These are phyloP conservation scores for Fulica atra DNA, from an alignment of 2,113 vertebrate species.

Conservation along the genomic window DNA sequence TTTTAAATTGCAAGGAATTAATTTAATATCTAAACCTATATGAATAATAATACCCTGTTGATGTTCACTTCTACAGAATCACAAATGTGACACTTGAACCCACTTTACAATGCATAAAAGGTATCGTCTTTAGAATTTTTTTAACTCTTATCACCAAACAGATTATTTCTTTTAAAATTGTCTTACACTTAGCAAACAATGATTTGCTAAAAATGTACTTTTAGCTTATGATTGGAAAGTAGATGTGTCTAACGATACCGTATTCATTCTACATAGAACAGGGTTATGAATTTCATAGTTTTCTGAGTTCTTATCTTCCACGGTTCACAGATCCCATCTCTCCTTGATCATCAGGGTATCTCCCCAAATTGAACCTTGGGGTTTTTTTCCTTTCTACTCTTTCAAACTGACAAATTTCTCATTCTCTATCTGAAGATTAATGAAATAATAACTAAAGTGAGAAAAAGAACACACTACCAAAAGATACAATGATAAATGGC, in stretches of 20 bases:
- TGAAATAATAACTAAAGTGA: slow-evolving; percentile 60
- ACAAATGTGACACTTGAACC: neutral
- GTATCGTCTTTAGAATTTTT: neutral
- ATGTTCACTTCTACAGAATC: neutral
- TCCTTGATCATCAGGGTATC: slow-evolving; percentile 62
- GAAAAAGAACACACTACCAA: slow-evolving; percentile 51
- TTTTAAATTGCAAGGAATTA: neutral
- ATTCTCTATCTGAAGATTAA: slow-evolving; percentile 66
- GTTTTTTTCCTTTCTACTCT: neutral
- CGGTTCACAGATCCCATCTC: slow-evolving; percentile 70
- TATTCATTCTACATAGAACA: slow-evolving; percentile 19
- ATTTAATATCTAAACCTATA: neutral
- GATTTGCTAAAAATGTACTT: slow-evolving; percentile 3
- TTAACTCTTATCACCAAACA: neutral
- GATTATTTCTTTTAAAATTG: neutral
- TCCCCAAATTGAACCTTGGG: slow-evolving; percentile 46
- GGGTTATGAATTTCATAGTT: slow-evolving; percentile 49
- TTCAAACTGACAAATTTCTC: slow-evolving; percentile 38
- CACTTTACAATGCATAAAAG: neutral
- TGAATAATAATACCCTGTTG: neutral
- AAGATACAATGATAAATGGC: slow-evolving; percentile 49
- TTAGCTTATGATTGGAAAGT: slow-evolving; percentile 8
- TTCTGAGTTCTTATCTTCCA: slow-evolving; percentile 67
- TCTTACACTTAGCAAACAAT: neutral
- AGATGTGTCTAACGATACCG: neutral